phyloP scores from a whole-genome alignment of 2,113 vertebrate genomes.

The Cygnus buccinator region DNA sequence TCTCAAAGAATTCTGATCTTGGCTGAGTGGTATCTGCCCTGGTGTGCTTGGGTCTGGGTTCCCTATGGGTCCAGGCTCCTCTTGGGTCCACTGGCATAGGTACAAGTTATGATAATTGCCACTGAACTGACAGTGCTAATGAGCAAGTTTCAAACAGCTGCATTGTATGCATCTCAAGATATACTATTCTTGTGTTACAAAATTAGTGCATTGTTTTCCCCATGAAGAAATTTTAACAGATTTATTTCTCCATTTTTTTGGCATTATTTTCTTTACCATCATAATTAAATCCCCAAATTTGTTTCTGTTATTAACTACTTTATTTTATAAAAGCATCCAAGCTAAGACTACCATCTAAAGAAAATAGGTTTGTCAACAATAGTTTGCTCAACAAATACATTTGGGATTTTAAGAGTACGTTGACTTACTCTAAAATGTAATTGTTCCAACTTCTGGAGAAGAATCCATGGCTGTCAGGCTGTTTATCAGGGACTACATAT shows the following conservation, averaged over 20 bases:
- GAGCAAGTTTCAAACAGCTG: neutral
- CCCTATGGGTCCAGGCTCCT: neutral
- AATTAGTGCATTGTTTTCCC: neutral
- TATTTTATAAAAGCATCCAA: neutral
- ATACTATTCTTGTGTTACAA: neutral
- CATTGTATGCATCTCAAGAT: neutral
- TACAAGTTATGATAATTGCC: neutral
- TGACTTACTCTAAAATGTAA: neutral
- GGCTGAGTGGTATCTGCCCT: neutral
- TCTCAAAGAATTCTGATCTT: neutral
- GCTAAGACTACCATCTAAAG: neutral
- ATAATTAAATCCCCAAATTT: neutral
- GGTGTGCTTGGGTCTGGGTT: neutral
- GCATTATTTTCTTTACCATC: neutral
- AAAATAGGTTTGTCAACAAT: neutral
- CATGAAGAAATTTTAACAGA: neutral
- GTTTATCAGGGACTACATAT: neutral
- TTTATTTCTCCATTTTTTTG: neutral
- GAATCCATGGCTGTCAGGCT: neutral
- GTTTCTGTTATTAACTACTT: neutral
- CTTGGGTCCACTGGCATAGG: neutral
- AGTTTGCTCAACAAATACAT: neutral
- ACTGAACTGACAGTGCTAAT: neutral
- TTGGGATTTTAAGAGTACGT: neutral
- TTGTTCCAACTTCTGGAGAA: neutral